Evolutionary conservation across 1,140 invertebrate species (phyloP).

Genomic region (Argopecten irradians): DNA sequence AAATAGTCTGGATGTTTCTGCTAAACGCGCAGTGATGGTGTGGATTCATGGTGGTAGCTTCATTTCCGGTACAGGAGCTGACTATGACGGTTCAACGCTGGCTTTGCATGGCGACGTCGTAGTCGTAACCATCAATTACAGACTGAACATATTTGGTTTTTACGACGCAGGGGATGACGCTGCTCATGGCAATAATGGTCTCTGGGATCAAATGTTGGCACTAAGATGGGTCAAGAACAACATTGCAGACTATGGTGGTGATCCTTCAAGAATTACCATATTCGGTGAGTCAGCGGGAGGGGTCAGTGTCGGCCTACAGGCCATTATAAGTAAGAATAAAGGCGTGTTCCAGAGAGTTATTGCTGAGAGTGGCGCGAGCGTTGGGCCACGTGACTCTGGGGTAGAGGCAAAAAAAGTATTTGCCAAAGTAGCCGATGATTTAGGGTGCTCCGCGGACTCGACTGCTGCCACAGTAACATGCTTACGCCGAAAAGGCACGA

Average conservation of each 20-base stretch:
- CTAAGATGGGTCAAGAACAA: constrained; percentile 86
- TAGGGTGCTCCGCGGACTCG: background rate
- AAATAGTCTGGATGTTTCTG: constrained; percentile 65
- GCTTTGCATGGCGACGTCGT: constrained; percentile 87
- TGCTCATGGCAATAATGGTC: constrained; percentile 70
- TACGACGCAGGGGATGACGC: constrained; percentile 74
- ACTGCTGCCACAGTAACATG: constrained; percentile 10
- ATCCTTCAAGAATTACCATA: constrained; percentile 94
- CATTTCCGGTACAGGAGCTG: constrained; percentile 90
- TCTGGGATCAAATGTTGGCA: constrained; percentile 91
- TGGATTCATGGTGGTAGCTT: constrained; percentile 98
- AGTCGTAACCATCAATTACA: constrained; percentile 85
- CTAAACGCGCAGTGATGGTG: constrained; percentile 86
- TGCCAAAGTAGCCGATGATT: background rate
- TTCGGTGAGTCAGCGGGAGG: constrained; percentile 97
- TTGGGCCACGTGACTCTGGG: constrained; percentile 39
- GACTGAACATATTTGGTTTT: constrained; percentile 91
- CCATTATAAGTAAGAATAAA: constrained; percentile 28
- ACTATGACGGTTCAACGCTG: constrained; percentile 88
- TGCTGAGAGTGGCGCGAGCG: constrained; percentile 48
- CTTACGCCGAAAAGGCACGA: background rate
- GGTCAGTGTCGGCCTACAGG: constrained; percentile 90
- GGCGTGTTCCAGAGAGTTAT: constrained; percentile 55
- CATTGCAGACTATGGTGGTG: constrained; percentile 92
- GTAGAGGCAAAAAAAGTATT: constrained; percentile 42